These are phyloP conservation scores for Numida meleagris DNA, from an alignment of 2,113 vertebrate species.

Conservation along the genomic window DNA sequence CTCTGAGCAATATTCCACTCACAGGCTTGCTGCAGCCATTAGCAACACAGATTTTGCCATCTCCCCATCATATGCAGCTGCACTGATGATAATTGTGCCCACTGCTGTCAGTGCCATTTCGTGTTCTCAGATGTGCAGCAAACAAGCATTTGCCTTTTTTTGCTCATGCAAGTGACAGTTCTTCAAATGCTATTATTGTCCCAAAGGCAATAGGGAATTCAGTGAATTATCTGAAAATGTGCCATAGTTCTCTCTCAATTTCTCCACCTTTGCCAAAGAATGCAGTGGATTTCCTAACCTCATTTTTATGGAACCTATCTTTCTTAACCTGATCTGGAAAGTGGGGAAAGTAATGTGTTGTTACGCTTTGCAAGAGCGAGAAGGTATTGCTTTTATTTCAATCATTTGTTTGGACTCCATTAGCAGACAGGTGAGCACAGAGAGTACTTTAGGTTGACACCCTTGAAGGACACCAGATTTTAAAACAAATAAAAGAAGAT, in stretches of 20 bases:
- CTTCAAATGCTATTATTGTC: not conserved
- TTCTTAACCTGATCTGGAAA: not conserved
- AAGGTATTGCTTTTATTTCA: not conserved
- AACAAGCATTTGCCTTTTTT: not conserved
- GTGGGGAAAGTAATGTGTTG: not conserved
- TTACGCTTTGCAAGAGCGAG: not conserved
- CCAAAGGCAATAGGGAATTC: not conserved
- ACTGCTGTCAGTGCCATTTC: not conserved
- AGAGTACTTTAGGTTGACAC: not conserved
- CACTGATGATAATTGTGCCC: not conserved
- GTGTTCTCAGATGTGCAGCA: not conserved
- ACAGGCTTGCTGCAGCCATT: not conserved
- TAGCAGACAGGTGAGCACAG: not conserved
- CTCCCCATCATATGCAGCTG: not conserved
- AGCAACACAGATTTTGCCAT: not conserved
- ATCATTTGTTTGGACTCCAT: not conserved
- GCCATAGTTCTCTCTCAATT: not conserved
- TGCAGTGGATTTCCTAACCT: not conserved
- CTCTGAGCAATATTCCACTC: not conserved
- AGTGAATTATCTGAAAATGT: not conserved
- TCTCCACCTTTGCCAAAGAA: not conserved
- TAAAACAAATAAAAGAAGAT: constrained; percentile 78
- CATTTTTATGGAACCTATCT: not conserved
- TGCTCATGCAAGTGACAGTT: not conserved
- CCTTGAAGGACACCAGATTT: constrained; percentile 74